A percentile compares a stretch with the other conserved stretches of the same genome.
phyloP scores from a whole-genome alignment of 2,113 vertebrate species.

The Heloderma charlesbogerti region DNA sequence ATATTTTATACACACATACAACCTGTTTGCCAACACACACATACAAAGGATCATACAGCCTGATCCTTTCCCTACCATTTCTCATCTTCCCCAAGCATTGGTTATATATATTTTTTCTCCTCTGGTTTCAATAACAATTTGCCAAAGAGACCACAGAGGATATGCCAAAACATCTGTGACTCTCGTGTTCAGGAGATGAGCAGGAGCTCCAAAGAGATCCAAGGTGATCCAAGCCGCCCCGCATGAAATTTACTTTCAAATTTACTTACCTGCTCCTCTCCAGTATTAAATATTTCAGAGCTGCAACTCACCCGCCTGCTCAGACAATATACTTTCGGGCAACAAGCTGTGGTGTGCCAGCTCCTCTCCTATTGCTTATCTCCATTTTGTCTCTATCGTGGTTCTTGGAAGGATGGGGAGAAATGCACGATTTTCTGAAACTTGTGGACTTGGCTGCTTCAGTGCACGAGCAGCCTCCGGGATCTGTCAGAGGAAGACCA shows the following conservation, averaged over 20 bases:
- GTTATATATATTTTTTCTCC: slow-evolving; percentile 5
- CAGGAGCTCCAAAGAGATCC: slow-evolving; percentile 31
- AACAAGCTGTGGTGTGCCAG: background rate
- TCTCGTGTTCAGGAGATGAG: slow-evolving; percentile 33
- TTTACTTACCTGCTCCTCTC: slow-evolving; percentile 21
- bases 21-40: too few relatives aligned
- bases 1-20: too few relatives aligned
- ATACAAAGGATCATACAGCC: too few relatives aligned
- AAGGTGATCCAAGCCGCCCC: slow-evolving; percentile 28
- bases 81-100: too few relatives aligned
- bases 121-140: slow-evolving; percentile 30
- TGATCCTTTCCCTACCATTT: too few relatives aligned
- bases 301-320: slow-evolving; percentile 41
- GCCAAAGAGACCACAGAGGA: slow-evolving; percentile 24
- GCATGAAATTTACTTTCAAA: slow-evolving; percentile 48
- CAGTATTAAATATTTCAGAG: slow-evolving; percentile 61
- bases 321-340: slow-evolving; percentile 36
- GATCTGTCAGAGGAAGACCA: background rate
- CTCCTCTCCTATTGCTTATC: slow-evolving; percentile 16
- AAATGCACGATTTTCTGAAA: background rate
- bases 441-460: background rate
- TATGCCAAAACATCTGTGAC: slow-evolving; percentile 45
- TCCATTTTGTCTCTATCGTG: fast-evolving
- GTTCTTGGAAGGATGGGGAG: background rate
- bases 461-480: background rate